phyloP scores from a whole-genome alignment of 1,140 invertebrate genomes.

The Parasteatoda tepidariorum region DNA sequence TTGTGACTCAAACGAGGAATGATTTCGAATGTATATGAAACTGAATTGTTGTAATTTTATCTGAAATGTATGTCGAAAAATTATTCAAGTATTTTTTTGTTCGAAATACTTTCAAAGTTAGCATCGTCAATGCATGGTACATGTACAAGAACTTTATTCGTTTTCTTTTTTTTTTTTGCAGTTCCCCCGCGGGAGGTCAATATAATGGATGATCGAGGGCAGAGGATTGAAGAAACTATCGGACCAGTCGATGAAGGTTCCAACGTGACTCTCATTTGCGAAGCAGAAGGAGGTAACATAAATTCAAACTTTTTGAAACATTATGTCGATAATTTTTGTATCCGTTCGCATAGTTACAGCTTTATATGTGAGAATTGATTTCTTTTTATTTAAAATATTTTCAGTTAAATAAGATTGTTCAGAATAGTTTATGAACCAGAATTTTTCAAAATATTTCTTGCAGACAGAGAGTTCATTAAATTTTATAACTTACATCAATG shows the following conservation, averaged over 20 bases:
- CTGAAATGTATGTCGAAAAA: neutral
- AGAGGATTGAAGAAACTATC: slow-evolving; percentile 81
- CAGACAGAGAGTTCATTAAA: no score
- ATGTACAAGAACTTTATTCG: neutral
- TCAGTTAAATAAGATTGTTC: no score
- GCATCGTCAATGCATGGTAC: neutral
- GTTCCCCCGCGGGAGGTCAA: slow-evolving; percentile 85
- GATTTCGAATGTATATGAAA: neutral
- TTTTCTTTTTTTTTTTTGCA: slow-evolving; percentile 68
- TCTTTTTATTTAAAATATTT: no score
- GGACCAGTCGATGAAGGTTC: slow-evolving; percentile 88
- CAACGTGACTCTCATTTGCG: slow-evolving; percentile 83
- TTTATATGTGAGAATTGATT: no score
- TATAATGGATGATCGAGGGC: slow-evolving; percentile 83
- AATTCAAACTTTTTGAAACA: no score
- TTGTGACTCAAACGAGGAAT: neutral
- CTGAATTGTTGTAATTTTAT: neutral
- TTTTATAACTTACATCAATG: no score
- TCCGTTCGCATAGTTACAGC: no score
- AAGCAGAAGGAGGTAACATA: slow-evolving; percentile 89
- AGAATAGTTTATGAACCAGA: no score
- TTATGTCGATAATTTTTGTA: no score
- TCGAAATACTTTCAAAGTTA: no score
- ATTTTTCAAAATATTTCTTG: no score
- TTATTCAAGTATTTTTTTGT: neutral